Percentiles rank a stretch among this genome's conserved stretches.
Evolutionary conservation across 1,140 invertebrate species (phyloP).

Genomic region (Mizuhopecten yessoensis): DNA sequence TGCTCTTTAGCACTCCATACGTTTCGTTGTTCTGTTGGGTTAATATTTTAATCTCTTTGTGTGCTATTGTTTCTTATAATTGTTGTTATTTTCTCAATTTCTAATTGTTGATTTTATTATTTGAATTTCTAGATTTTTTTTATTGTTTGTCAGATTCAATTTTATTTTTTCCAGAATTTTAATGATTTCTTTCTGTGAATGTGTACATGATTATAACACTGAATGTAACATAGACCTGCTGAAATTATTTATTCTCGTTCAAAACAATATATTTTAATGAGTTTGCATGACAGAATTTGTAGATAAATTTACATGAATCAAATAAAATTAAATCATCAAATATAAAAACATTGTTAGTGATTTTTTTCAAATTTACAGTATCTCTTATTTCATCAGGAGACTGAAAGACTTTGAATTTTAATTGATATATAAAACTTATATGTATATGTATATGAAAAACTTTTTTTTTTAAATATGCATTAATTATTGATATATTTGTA

Average conservation of each 20-base stretch:
- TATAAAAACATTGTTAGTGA: not conserved
- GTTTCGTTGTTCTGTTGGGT: not conserved
- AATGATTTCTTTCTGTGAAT: not conserved
- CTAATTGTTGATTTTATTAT: conserved; percentile 24
- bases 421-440: not conserved
- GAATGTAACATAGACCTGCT: conserved; percentile 9
- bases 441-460: not conserved
- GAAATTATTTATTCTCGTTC: conserved; percentile 5
- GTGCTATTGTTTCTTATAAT: conserved; percentile 8
- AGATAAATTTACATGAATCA: conserved; percentile 27
- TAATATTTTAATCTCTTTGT: not conserved
- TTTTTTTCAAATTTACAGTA: not conserved
- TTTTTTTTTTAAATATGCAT: not conserved
- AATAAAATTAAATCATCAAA: not conserved
- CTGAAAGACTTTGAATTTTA: not conserved
- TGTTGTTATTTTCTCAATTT: not conserved
- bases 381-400: not conserved
- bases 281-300: conserved; percentile 28
- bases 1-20: not conserved
- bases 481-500: no score
- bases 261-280: conserved; percentile 13
- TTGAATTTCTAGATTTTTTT: conserved; percentile 4
- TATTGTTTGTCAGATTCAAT: not conserved
- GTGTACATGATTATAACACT: not conserved
- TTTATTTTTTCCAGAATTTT: not conserved